Conservation (phyloP, 2,888 invertebrate genomes). For the Acanthosepion lycidas region DNA sequence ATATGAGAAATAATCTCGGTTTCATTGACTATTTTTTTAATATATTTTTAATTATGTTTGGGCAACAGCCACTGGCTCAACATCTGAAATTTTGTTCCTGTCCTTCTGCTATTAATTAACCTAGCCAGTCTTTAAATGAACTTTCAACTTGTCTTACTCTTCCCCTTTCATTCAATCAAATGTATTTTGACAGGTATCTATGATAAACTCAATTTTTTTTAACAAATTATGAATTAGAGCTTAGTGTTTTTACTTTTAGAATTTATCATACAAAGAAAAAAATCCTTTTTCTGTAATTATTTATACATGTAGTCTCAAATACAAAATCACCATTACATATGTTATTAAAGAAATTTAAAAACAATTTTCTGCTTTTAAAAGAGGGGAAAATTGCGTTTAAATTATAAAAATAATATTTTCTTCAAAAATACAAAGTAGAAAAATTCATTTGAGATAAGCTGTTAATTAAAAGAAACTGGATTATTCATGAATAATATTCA, state of each 20-base stretch:
- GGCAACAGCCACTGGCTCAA: not conserved
- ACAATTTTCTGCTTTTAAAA: not conserved
- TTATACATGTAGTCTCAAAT: not conserved
- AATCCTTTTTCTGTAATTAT: not conserved
- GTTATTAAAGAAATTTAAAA: too few relatives aligned
- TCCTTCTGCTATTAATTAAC: not conserved
- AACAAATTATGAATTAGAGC: not conserved
- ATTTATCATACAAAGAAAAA: not conserved
- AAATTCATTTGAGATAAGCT: not conserved
- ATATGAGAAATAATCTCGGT: too few relatives aligned
- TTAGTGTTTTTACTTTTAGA: not conserved
- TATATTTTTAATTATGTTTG: not conserved
- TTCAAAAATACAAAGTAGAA: not conserved
- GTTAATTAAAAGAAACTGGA: not conserved
- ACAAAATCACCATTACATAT: not conserved
- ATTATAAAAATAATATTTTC: not conserved
- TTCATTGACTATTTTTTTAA: too few relatives aligned
- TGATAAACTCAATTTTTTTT: not conserved
- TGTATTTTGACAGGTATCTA: not conserved
- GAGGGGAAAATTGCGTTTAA: too few relatives aligned
- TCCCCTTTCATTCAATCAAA: too few relatives aligned
- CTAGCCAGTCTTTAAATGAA: not conserved
- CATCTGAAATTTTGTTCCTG: not conserved
- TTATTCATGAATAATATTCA: not conserved
- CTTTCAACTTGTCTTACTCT: not conserved